Evolutionary conservation across 2,797 vertebrate genomes (phyloP).

Genomic region (Austrolebias charrua): DNA sequence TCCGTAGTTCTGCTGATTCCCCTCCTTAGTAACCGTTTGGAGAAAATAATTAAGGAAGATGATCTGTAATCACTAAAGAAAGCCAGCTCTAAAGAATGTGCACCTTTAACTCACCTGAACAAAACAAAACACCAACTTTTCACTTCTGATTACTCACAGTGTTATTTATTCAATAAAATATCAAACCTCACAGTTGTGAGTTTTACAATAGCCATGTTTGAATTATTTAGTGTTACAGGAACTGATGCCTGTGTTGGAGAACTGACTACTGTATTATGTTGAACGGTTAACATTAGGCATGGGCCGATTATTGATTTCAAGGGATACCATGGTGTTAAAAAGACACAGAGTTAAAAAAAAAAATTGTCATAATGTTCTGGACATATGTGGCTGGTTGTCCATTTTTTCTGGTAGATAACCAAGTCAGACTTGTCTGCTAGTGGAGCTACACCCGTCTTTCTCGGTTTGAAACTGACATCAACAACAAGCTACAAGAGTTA

Average conservation of each 20-base stretch:
- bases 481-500: too few relatives aligned
- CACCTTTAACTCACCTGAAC: conserved; percentile 14
- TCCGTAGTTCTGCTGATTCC: conserved; percentile 14
- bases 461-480: too few relatives aligned
- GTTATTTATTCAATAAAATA: conserved; percentile 39
- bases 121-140: conserved; percentile 16
- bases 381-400: too few relatives aligned
- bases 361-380: too few relatives aligned
- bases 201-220: background rate
- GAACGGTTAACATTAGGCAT: background rate
- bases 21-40: conserved; percentile 19
- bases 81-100: background rate
- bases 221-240: conserved; percentile 15
- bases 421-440: too few relatives aligned
- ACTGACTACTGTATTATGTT: background rate
- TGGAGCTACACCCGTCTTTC: too few relatives aligned
- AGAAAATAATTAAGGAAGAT: conserved; percentile 14
- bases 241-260: background rate
- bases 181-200: conserved; percentile 26
- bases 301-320: too few relatives aligned
- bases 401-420: too few relatives aligned
- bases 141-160: conserved; percentile 29
- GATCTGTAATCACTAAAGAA: background rate
- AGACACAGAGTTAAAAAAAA: too few relatives aligned
- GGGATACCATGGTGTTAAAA: too few relatives aligned